Conservation (phyloP, 2,888 invertebrate genomes). For the Ametastegia equiseti region DNA sequence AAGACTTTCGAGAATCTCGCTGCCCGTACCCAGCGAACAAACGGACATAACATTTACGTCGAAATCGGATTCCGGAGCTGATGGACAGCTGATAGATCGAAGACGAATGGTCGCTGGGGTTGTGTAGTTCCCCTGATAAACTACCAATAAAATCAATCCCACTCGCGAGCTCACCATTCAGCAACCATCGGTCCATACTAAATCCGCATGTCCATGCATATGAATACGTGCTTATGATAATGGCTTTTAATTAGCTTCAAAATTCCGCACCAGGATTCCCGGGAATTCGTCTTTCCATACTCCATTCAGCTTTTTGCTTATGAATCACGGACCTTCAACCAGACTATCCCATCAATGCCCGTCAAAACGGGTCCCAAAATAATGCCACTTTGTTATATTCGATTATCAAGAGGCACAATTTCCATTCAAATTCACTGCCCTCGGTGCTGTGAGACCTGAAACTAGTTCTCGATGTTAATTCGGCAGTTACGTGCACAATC, state of each 20-base stretch:
- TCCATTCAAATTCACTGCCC: background rate
- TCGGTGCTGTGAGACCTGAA: background rate
- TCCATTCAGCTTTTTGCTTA: background rate
- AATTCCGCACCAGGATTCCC: background rate
- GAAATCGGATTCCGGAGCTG: background rate
- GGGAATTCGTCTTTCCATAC: background rate
- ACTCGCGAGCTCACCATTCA: background rate
- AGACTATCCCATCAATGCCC: too few species aligned
- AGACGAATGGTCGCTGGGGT: constrained; percentile 35
- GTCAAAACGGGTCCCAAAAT: background rate
- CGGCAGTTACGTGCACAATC: background rate
- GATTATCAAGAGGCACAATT: too few species aligned
- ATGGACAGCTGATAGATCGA: constrained; percentile 46
- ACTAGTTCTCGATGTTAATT: background rate
- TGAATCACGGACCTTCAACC: background rate
- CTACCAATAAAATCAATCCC: constrained; percentile 37
- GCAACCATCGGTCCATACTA: background rate
- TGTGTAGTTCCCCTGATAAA: constrained; percentile 22
- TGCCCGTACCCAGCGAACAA: too few species aligned
- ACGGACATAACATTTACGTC: constrained; percentile 12
- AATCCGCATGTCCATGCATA: background rate
- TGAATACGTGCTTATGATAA: background rate
- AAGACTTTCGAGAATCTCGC: constrained; percentile 25
- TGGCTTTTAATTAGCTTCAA: constrained; percentile 1
- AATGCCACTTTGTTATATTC: background rate